These are phyloP conservation scores for Ferrisia virgata DNA, from an alignment of 2,888 invertebrate genomes.

Conservation along the genomic window DNA sequence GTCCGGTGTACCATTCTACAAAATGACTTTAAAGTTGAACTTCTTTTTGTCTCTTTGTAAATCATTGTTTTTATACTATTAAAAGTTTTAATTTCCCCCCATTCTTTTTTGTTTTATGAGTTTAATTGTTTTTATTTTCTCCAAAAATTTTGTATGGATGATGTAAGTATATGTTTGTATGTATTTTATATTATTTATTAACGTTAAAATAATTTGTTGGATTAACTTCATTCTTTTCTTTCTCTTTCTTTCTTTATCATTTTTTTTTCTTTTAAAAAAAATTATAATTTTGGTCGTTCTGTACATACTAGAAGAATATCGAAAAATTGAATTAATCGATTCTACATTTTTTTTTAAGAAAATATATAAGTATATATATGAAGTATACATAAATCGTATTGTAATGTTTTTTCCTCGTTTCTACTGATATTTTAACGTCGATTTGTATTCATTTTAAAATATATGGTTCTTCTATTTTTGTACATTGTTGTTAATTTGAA, in stretches of 20 bases:
- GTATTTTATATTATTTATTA: conserved; percentile 19
- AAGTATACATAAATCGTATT: neutral
- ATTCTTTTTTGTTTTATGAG: neutral
- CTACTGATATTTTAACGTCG: conserved; percentile 4
- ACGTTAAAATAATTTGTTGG: neutral
- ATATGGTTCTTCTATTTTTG: neutral
- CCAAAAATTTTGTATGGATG: neutral
- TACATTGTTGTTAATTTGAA: neutral
- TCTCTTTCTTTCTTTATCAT: neutral
- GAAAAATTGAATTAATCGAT: neutral
- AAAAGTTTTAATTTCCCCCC: neutral
- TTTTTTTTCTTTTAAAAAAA: neutral
- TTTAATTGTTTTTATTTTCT: conserved; percentile 5
- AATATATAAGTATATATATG: neutral
- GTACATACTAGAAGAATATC: neutral
- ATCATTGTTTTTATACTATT: conserved; percentile 19
- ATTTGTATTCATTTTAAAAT: conserved; percentile 20
- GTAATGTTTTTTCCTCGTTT: neutral
- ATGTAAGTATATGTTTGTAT: conserved; percentile 13
- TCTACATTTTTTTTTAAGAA: neutral
- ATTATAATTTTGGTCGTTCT: neutral
- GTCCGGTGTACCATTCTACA: neutral
- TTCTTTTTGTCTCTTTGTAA: neutral
- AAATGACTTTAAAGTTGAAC: conserved; percentile 18
- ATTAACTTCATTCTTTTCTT: neutral